Conservation (phyloP, 2,888 invertebrate genomes). For the Gymnosoma rotundatum region DNA sequence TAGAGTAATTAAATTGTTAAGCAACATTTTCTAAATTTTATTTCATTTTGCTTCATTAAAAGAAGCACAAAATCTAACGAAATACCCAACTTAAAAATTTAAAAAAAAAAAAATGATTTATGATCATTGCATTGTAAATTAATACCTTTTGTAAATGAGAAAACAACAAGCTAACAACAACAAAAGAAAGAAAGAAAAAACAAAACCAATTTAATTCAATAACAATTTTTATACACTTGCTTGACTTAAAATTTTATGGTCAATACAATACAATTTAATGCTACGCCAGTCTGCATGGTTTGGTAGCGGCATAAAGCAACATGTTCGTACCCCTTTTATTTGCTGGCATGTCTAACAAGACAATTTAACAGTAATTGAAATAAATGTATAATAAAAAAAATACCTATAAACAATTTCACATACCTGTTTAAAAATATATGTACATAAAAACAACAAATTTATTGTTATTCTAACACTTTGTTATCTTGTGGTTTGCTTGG, state of each 20-base stretch:
- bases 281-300: not conserved
- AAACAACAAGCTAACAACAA: not conserved
- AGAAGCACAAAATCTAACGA: not conserved
- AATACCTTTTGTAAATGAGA: constrained; percentile 41
- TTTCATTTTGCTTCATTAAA: not conserved
- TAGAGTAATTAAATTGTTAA: constrained; percentile 28
- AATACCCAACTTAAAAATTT: not conserved
- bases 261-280: constrained; percentile 23
- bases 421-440: not conserved
- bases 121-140: constrained; percentile 44
- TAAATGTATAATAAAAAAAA: not conserved
- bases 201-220: constrained; percentile 56
- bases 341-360: constrained; percentile 10
- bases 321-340: constrained; percentile 7
- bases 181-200: constrained; percentile 34
- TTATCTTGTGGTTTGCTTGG: constrained; percentile 29
- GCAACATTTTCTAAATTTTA: constrained; percentile 9
- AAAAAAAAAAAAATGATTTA: constrained; percentile 46
- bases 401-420: not conserved
- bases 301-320: constrained; percentile 1
- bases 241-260: constrained; percentile 54
- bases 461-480: constrained; percentile 40
- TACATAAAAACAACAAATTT: constrained; percentile 4
- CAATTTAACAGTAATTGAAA: constrained; percentile 38
- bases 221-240: constrained; percentile 41